Evolutionary conservation across 2,113 vertebrate genomes (phyloP).

Genomic region (Pterophyllum scalare): DNA sequence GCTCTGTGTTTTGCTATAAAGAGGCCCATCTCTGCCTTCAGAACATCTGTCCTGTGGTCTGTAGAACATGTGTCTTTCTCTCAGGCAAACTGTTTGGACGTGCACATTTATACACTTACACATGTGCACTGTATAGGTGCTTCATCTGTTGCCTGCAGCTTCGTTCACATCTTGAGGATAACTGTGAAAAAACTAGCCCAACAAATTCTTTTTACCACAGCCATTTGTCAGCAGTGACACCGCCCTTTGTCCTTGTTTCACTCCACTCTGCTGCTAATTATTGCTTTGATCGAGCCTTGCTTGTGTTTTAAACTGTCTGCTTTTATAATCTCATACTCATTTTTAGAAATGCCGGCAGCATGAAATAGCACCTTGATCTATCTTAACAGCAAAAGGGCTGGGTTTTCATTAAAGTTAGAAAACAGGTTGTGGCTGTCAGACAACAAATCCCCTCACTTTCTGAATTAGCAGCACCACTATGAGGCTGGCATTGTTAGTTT

Average conservation of each 20-base stretch:
- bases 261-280: background rate
- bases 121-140: background rate
- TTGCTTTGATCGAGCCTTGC: background rate
- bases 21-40: conserved; percentile 54
- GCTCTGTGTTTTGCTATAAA: conserved; percentile 59
- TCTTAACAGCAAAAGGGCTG: background rate
- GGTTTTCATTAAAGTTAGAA: background rate
- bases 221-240: background rate
- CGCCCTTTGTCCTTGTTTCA: background rate
- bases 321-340: background rate
- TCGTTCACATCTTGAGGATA: conserved; percentile 6
- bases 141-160: conserved; percentile 12
- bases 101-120: conserved; percentile 7
- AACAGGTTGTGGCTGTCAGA: background rate
- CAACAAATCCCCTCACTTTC: background rate
- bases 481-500: background rate
- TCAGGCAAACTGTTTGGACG: conserved; percentile 29
- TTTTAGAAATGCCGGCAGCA: background rate
- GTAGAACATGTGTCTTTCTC: conserved; percentile 60
- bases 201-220: background rate
- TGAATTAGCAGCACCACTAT: background rate
- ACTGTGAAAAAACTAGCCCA: background rate
- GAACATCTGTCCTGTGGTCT: conserved; percentile 67
- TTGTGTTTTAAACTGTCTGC: background rate
- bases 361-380: background rate